Evolutionary conservation across 2,113 vertebrate species (phyloP).

Genomic region (Cromileptes altivelis): DNA sequence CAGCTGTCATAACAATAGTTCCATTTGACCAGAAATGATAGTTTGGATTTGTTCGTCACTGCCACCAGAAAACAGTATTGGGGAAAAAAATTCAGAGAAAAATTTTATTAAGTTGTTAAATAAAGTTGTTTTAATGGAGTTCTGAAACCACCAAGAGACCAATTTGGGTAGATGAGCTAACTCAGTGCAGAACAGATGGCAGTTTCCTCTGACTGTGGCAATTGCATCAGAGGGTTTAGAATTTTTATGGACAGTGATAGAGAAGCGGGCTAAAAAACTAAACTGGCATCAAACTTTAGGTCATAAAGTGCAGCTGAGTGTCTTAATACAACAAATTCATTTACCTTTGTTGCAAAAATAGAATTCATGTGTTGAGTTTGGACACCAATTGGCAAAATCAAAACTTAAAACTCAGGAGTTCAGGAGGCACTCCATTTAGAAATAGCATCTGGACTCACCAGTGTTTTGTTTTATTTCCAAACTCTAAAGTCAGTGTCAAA

Average conservation of each 20-base stretch:
- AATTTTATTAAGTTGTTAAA: not conserved
- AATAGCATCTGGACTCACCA: not conserved
- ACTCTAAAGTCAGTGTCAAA: not conserved
- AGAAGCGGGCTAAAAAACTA: no score
- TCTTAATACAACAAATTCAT: not conserved
- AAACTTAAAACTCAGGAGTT: not conserved
- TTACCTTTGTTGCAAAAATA: not conserved
- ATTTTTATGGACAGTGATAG: not conserved
- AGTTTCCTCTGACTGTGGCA: not conserved
- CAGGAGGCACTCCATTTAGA: not conserved
- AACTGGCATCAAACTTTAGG: not conserved
- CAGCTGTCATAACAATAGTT: conserved; percentile 15
- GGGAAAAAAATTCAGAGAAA: not conserved
- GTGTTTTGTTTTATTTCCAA: no score
- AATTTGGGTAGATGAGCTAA: not conserved
- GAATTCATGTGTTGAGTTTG: not conserved
- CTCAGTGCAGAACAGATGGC: not conserved
- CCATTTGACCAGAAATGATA: not conserved
- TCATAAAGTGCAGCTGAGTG: not conserved
- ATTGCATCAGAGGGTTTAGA: not conserved
- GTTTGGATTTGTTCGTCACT: not conserved
- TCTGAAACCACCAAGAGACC: not conserved
- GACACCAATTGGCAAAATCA: not conserved
- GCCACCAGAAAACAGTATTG: not conserved
- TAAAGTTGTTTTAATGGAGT: conserved; percentile 11